phyloP scores from a whole-genome alignment of 2,797 vertebrate genomes.

The Balearica regulorum region DNA sequence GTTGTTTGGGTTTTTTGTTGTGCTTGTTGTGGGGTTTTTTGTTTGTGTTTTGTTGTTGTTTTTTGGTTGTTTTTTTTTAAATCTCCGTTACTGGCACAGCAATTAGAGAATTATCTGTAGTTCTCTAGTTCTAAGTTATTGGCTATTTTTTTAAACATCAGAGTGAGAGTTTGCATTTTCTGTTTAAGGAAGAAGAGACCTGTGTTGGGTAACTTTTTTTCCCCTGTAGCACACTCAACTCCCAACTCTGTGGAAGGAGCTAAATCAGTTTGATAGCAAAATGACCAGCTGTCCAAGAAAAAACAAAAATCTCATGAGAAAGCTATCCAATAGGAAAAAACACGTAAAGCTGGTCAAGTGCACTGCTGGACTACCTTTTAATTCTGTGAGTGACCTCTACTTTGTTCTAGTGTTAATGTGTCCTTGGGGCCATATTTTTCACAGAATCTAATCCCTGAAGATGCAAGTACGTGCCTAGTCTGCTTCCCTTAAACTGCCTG shows the following conservation, averaged over 20 bases:
- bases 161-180: background rate
- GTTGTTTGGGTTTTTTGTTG: background rate
- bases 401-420: background rate
- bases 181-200: background rate
- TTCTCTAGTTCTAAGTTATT: background rate
- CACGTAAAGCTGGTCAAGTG: background rate
- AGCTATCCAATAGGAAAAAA: background rate
- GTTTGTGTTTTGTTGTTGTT: background rate
- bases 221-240: background rate
- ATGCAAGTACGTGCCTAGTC: background rate
- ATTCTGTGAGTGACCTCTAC: background rate
- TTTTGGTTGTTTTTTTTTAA: background rate
- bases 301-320: background rate
- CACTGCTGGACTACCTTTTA: background rate
- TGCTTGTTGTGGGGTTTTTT: background rate
- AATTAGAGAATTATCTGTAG: background rate
- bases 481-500: background rate
- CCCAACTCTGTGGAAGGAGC: background rate
- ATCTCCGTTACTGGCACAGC: background rate
- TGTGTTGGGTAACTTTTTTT: background rate
- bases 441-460: background rate
- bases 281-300: background rate
- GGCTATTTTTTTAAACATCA: background rate
- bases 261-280: background rate
- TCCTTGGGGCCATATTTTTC: background rate